These are phyloP conservation scores for Eupeodes corollae DNA, from an alignment of 1,140 invertebrate species.

Conservation along the genomic window DNA sequence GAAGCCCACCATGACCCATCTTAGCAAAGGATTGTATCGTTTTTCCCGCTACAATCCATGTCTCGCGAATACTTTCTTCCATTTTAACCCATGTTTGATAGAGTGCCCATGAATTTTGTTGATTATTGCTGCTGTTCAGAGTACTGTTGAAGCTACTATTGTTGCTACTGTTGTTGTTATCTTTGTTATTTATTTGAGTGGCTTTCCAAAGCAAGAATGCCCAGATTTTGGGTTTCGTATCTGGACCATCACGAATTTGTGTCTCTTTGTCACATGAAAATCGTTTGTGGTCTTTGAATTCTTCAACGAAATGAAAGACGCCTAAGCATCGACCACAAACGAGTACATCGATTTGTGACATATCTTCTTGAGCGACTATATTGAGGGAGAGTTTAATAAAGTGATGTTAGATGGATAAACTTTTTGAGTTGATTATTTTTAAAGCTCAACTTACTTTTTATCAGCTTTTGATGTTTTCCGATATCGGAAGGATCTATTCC, in stretches of 20 bases:
- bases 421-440: constrained; percentile 1
- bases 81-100: constrained; percentile 74
- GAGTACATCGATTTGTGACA: constrained; percentile 60
- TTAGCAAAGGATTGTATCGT: constrained; percentile 57
- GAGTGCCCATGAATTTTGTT: constrained; percentile 56
- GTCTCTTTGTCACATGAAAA: constrained; percentile 45
- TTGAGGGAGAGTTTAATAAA: background rate
- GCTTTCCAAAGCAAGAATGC: constrained; percentile 71
- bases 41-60: constrained; percentile 66
- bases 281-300: constrained; percentile 64
- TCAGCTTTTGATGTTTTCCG: constrained; percentile 50
- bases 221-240: constrained; percentile 71
- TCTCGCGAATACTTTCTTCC: constrained; percentile 53
- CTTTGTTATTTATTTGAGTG: constrained; percentile 41
- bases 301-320: constrained; percentile 66
- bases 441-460: constrained; percentile 45
- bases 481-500: constrained; percentile 50
- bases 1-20: constrained; percentile 37
- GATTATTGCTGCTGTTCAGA: too few relatives aligned
- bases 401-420: background rate
- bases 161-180: constrained; percentile 30
- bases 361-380: constrained; percentile 56
- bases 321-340: constrained; percentile 69
- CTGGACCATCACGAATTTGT: constrained; percentile 47
- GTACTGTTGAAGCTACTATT: too few relatives aligned